phyloP scores from a whole-genome alignment of 2,113 vertebrate species.

The Forbesichthys papilliferus region DNA sequence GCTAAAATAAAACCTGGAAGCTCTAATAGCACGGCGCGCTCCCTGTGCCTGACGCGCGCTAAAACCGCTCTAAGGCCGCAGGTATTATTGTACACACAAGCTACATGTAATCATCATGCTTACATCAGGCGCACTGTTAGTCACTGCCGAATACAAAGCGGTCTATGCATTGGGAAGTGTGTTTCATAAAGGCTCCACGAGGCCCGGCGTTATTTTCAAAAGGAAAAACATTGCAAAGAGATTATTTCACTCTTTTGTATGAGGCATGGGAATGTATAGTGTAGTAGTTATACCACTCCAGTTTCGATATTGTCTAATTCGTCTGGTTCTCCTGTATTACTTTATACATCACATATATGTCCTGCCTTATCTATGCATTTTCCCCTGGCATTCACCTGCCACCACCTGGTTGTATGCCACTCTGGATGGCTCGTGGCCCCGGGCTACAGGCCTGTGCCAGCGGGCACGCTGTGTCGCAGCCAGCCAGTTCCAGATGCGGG shows the following conservation, averaged over 20 bases:
- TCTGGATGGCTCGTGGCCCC: constrained; percentile 46
- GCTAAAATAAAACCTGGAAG: constrained; percentile 67
- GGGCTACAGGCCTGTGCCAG: constrained; percentile 55
- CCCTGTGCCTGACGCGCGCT: constrained; percentile 32
- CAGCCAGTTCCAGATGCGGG: constrained; percentile 76
- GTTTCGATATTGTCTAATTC: too few relatives aligned
- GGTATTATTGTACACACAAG: constrained; percentile 32
- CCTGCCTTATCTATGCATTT: neutral
- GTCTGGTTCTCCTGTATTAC: too few relatives aligned
- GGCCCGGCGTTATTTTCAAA: too few relatives aligned
- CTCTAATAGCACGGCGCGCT: constrained; percentile 70
- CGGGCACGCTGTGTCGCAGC: constrained; percentile 48
- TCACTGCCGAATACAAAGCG: constrained; percentile 28
- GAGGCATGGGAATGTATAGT: too few relatives aligned
- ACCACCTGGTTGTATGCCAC: constrained; percentile 36
- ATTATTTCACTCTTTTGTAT: too few relatives aligned
- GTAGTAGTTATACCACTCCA: too few relatives aligned
- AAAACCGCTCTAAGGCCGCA: constrained; percentile 35
- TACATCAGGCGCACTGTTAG: neutral
- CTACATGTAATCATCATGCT: too few relatives aligned
- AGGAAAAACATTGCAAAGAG: too few relatives aligned
- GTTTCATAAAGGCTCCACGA: neutral
- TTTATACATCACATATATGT: neutral
- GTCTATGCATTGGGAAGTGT: constrained; percentile 29
- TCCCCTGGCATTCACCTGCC: constrained; percentile 1